These are phyloP conservation scores for Mola mola DNA, from an alignment of 2,113 vertebrate species.

Conservation along the genomic window DNA sequence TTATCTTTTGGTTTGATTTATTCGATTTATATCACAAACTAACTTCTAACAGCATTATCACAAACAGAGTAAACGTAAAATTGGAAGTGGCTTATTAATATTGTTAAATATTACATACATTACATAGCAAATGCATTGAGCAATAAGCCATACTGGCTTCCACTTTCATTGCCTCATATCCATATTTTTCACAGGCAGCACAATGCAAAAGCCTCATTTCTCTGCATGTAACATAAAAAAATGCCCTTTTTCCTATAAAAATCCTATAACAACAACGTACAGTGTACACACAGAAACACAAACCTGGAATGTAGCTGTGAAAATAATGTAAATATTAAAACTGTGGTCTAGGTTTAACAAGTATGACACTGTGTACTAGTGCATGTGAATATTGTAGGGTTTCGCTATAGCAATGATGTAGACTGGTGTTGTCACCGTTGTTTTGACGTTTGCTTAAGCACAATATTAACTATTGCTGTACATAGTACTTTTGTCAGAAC, in stretches of 20 bases:
- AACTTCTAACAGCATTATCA: slow-evolving; percentile 29
- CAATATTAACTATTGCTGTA: slow-evolving; percentile 84
- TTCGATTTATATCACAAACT: slow-evolving; percentile 23
- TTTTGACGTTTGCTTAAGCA: slow-evolving; percentile 83
- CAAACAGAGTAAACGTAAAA: slow-evolving; percentile 32
- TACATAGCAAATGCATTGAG: slow-evolving; percentile 44
- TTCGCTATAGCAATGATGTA: slow-evolving; percentile 85
- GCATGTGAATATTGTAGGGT: slow-evolving; percentile 89
- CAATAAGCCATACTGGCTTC: slow-evolving; percentile 49
- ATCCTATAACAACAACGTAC: no score
- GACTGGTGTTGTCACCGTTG: slow-evolving; percentile 85
- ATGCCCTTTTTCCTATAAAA: no score
- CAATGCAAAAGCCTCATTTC: slow-evolving; percentile 33
- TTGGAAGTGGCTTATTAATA: slow-evolving; percentile 34
- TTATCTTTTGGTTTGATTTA: slow-evolving; percentile 27
- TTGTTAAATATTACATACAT: slow-evolving; percentile 31
- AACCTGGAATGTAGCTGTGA: slow-evolving; percentile 81
- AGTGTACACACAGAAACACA: slow-evolving; percentile 43
- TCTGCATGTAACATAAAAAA: slow-evolving; percentile 40
- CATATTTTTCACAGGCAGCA: slow-evolving; percentile 40
- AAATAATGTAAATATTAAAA: slow-evolving; percentile 76
- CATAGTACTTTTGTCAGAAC: slow-evolving; percentile 85
- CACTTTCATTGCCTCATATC: slow-evolving; percentile 20
- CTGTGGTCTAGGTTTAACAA: slow-evolving; percentile 60
- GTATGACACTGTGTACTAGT: slow-evolving; percentile 74